Evolutionary conservation across 1,140 invertebrate genomes (phyloP).

Genomic region (Drosophila paulistorum): DNA sequence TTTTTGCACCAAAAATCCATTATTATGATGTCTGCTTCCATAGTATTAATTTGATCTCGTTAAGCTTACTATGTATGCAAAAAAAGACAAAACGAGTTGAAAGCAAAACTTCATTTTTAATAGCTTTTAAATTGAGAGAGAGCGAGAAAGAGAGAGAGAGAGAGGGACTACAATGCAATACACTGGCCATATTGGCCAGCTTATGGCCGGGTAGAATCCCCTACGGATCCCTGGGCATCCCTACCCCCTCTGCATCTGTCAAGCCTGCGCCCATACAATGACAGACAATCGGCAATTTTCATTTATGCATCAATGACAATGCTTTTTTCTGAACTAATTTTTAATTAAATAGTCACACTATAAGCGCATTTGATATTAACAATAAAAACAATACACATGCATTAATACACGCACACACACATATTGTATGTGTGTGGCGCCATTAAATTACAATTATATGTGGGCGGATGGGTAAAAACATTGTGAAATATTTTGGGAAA

Average conservation of each 20-base stretch:
- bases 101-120: slow-evolving; percentile 4
- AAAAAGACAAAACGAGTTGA: background rate
- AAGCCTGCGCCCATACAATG: background rate
- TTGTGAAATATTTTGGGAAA: slow-evolving; percentile 22
- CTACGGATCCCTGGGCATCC: background rate
- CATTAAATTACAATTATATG: slow-evolving; percentile 65
- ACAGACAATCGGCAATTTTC: slow-evolving; percentile 15
- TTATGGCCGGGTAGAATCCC: background rate
- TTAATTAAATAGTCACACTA: slow-evolving; percentile 70
- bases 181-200: slow-evolving; percentile 28
- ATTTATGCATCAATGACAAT: slow-evolving; percentile 3
- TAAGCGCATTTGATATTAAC: slow-evolving; percentile 63
- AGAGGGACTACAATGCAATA: background rate
- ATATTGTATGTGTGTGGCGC: background rate
- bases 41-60: no score
- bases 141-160: background rate
- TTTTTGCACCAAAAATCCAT: no score
- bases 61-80: no score
- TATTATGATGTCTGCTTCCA: no score
- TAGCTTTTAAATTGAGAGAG: slow-evolving; percentile 7
- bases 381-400: slow-evolving; percentile 64
- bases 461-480: slow-evolving; percentile 13
- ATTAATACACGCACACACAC: slow-evolving; percentile 21
- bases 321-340: slow-evolving; percentile 42
- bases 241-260: background rate